phyloP scores from a whole-genome alignment of 2,888 invertebrate species.

The Sesia apiformis region DNA sequence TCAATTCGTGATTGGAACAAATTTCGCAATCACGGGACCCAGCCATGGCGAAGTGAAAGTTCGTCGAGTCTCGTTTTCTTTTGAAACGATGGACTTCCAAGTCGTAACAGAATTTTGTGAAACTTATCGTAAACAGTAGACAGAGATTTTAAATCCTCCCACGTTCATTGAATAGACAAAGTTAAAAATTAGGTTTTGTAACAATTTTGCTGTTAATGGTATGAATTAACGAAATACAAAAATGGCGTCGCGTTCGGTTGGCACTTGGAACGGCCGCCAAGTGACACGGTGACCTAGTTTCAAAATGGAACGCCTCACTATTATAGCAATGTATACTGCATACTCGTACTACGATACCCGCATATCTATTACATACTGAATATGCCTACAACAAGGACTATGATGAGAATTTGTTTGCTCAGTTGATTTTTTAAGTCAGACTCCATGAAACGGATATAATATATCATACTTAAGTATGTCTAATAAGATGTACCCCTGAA shows the following conservation, averaged over 20 bases:
- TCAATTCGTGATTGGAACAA: constrained; percentile 31
- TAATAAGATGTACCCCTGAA: no score
- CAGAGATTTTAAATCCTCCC: neutral
- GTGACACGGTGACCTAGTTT: constrained; percentile 71
- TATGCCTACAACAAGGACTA: no score
- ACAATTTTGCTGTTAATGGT: constrained; percentile 14
- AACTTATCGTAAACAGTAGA: neutral
- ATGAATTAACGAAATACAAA: constrained; percentile 61
- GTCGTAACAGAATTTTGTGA: neutral
- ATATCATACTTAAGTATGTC: no score
- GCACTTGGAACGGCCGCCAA: constrained; percentile 61
- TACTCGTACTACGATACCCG: neutral
- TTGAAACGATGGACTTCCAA: constrained; percentile 19
- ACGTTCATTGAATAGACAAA: constrained; percentile 11
- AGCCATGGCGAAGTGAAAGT: constrained; percentile 56
- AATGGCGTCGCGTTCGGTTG: constrained; percentile 59
- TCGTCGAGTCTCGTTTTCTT: constrained; percentile 45
- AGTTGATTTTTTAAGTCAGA: no score
- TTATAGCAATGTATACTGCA: constrained; percentile 20
- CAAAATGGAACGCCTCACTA: constrained; percentile 68
- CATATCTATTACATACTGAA: neutral
- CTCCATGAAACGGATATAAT: no score
- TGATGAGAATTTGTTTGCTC: no score
- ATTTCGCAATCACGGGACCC: constrained; percentile 41
- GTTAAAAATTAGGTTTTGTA: constrained; percentile 5